phyloP scores from a whole-genome alignment of 2,888 invertebrate species.

The Spicauda simplicius region DNA sequence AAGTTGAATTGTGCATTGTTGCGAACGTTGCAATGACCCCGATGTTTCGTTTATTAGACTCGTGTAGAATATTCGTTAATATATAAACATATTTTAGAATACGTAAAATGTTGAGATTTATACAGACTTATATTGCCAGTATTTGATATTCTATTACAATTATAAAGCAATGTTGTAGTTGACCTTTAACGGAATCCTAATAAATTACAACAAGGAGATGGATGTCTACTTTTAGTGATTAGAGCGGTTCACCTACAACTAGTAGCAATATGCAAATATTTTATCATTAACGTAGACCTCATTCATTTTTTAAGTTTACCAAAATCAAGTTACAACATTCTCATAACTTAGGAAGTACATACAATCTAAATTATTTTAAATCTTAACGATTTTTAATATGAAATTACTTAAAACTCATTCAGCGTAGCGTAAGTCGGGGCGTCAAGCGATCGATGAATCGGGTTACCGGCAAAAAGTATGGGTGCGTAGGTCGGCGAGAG shows the following conservation, averaged over 20 bases:
- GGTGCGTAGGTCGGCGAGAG: slow-evolving; percentile 62
- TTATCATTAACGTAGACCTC: too few relatives aligned
- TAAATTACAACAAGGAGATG: slow-evolving; percentile 6
- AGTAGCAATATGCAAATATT: not conserved
- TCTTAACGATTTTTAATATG: too few relatives aligned
- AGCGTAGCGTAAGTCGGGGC: not conserved
- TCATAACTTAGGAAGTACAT: too few relatives aligned
- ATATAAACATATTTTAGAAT: slow-evolving; percentile 30
- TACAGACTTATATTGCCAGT: not conserved
- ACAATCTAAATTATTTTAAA: too few relatives aligned
- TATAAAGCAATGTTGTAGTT: slow-evolving; percentile 21
- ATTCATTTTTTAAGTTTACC: too few relatives aligned
- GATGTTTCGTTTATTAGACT: slow-evolving; percentile 43
- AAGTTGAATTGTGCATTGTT: slow-evolving; percentile 4
- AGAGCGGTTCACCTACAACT: not conserved
- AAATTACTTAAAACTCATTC: not conserved
- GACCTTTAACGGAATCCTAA: slow-evolving; percentile 24
- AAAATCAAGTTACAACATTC: too few relatives aligned
- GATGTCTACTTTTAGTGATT: not conserved
- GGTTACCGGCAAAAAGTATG: slow-evolving; percentile 15
- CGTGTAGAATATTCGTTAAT: slow-evolving; percentile 33
- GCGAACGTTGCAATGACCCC: slow-evolving; percentile 46
- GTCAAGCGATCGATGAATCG: slow-evolving; percentile 12
- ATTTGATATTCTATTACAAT: slow-evolving; percentile 8
- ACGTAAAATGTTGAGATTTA: not conserved